A percentile compares a stretch with the other conserved stretches of the same genome.
These are phyloP conservation scores for Aporophyla nigra DNA, from an alignment of 2,888 invertebrate species.

Conservation along the genomic window DNA sequence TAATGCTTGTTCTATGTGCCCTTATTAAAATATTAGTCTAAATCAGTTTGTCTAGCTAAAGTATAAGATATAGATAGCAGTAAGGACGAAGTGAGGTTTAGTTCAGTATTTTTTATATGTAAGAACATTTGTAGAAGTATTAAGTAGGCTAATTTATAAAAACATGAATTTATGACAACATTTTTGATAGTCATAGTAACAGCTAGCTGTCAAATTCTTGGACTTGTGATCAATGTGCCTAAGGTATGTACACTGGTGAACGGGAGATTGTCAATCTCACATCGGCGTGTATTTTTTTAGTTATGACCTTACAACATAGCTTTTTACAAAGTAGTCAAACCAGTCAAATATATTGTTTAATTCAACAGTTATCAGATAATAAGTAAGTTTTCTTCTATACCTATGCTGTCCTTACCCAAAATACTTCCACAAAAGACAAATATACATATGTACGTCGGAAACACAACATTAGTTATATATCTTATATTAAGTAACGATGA, in stretches of 20 bases:
- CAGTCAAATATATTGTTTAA: neutral
- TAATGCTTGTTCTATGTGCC: conserved; percentile 40
- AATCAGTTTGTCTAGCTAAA: conserved; percentile 68
- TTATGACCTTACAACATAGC: too few relatives aligned
- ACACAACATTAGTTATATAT: conserved; percentile 48
- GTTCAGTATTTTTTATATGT: conserved; percentile 49
- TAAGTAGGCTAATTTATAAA: neutral
- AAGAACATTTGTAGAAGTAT: conserved; percentile 54
- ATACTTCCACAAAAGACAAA: conserved; percentile 45
- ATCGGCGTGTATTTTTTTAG: too few relatives aligned
- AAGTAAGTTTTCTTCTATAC: neutral
- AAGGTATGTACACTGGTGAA: too few relatives aligned
- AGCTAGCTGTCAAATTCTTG: neutral
- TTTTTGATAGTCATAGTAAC: neutral
- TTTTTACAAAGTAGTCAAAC: neutral
- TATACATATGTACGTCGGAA: conserved; percentile 31
- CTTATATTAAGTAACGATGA: conserved; percentile 59
- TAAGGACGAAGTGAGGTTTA: conserved; percentile 65
- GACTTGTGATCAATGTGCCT: too few relatives aligned
- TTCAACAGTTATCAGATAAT: neutral
- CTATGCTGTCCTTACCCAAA: neutral
- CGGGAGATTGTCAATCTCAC: too few relatives aligned
- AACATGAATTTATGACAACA: neutral
- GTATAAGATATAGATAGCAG: conserved; percentile 50
- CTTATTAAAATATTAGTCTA: conserved; percentile 60